phyloP scores from a whole-genome alignment of 2,888 invertebrate species.

The Stenchaetothrips biformis region DNA sequence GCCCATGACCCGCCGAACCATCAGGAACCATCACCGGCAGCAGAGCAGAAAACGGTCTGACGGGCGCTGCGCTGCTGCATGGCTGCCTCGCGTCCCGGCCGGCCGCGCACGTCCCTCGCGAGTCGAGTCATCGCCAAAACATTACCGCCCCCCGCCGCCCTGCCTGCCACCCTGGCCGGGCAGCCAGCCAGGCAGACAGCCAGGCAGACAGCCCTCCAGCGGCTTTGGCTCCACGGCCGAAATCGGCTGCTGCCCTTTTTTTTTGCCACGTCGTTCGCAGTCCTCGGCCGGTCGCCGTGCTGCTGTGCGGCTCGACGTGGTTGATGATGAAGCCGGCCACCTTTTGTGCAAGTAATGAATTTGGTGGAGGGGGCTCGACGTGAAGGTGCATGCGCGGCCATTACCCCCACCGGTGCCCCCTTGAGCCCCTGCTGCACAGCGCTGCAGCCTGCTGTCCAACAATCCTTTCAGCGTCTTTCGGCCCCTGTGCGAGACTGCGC shows the following conservation, averaged over 20 bases:
- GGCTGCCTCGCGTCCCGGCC: no score
- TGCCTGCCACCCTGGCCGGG: background rate
- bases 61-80: background rate
- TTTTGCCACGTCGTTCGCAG: background rate
- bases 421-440: no score
- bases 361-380: background rate
- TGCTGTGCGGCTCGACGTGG: background rate
- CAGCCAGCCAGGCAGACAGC: no score
- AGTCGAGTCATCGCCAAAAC: slow-evolving; percentile 14
- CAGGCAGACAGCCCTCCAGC: no score
- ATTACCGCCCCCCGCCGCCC: background rate
- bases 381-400: background rate
- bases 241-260: background rate
- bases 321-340: slow-evolving; percentile 8
- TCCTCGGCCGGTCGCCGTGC: background rate
- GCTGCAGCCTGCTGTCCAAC: no score
- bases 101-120: background rate
- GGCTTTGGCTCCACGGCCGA: no score
- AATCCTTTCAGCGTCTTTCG: no score
- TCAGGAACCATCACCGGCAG: background rate
- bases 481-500: no score
- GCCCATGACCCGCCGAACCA: background rate
- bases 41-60: background rate
- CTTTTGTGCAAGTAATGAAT: background rate
- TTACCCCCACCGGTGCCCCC: no score